These are phyloP conservation scores for Phoeniculus purpureus DNA, from an alignment of 2,797 vertebrate genomes.

Conservation along the genomic window DNA sequence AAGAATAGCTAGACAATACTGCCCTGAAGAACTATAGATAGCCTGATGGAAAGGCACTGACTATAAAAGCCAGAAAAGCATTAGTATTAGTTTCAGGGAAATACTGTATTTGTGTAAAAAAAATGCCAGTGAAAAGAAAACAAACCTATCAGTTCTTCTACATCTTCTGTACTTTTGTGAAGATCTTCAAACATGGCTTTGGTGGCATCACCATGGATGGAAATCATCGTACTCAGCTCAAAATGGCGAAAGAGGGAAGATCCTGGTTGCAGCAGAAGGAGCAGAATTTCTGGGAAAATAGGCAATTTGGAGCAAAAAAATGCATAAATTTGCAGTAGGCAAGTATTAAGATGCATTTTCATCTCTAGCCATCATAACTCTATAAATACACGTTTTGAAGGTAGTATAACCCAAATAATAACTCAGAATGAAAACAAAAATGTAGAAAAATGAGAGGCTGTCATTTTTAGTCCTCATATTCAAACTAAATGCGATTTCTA, in stretches of 20 bases:
- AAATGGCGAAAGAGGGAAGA: not conserved
- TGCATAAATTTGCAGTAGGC: not conserved
- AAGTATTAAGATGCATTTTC: not conserved
- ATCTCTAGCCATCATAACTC: not conserved
- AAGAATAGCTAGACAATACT: conserved; percentile 58
- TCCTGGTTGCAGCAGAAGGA: not conserved
- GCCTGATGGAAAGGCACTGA: not conserved
- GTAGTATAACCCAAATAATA: not conserved
- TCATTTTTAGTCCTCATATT: not conserved
- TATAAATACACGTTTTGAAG: conserved; percentile 3
- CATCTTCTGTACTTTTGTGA: not conserved
- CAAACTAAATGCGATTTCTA: not conserved
- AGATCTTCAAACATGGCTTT: not conserved
- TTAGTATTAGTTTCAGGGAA: not conserved
- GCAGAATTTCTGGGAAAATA: not conserved
- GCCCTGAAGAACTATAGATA: conserved; percentile 25
- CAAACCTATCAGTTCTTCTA: fast-evolving
- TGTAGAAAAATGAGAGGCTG: not conserved
- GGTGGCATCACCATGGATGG: fast-evolving
- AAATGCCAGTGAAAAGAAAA: not conserved
- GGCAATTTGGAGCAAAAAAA: not conserved
- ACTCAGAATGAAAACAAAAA: not conserved
- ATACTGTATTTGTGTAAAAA: not conserved
- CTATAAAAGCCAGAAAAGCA: not conserved
- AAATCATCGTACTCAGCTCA: not conserved